phyloP scores from a whole-genome alignment of 2,888 invertebrate genomes.

The Colostygia pectinataria region DNA sequence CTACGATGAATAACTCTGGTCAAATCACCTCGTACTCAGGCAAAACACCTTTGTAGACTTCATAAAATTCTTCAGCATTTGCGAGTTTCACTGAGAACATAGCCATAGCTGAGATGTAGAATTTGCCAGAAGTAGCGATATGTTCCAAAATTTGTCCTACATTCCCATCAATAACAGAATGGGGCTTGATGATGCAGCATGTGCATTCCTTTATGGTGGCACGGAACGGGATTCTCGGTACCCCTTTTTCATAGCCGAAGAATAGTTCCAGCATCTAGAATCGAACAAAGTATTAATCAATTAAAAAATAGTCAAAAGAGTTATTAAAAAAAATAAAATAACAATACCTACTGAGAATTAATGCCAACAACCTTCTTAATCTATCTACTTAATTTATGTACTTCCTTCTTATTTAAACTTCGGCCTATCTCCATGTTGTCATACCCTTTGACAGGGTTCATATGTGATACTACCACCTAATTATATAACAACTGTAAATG shows the following conservation, averaged over 20 bases:
- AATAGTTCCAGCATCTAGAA: conserved; percentile 63
- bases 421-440: too few species aligned
- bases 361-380: too few species aligned
- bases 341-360: too few species aligned
- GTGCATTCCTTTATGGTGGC: conserved; percentile 87
- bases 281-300: too few species aligned
- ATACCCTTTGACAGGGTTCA: too few species aligned
- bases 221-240: conserved; percentile 60
- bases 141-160: conserved; percentile 88
- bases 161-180: conserved; percentile 89
- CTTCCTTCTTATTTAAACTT: too few species aligned
- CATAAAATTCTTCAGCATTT: conserved; percentile 94
- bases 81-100: conserved; percentile 89
- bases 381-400: too few species aligned
- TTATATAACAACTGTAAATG: too few species aligned
- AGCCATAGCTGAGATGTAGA: conserved; percentile 90
- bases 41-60: conserved; percentile 94
- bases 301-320: too few species aligned
- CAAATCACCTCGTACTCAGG: conserved; percentile 86
- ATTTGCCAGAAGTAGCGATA: conserved; percentile 87
- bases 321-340: too few species aligned
- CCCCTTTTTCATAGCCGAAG: conserved; percentile 62
- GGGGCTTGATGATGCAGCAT: conserved; percentile 94
- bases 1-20: background rate
- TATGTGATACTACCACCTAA: too few species aligned